Evolutionary conservation across 2,113 vertebrate species (phyloP).

Genomic region (Siniperca knerii): DNA sequence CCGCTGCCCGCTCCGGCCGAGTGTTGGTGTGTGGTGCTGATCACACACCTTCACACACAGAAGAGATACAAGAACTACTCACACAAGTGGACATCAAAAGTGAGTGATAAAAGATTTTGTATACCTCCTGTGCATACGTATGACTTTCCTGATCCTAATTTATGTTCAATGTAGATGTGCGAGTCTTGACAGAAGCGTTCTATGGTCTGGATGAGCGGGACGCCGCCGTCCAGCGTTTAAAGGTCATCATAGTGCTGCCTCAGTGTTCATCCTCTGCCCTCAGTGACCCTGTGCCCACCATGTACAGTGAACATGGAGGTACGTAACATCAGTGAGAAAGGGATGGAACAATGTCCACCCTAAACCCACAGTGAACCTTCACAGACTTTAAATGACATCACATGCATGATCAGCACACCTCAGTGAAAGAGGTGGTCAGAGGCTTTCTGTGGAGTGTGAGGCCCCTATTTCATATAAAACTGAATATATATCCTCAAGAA

Average conservation of each 20-base stretch:
- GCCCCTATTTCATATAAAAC: too few relatives aligned
- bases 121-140: not conserved
- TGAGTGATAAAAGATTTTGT: conserved; percentile 72
- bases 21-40: conserved; percentile 88
- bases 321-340: conserved; percentile 21
- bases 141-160: not conserved
- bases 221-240: conserved; percentile 82
- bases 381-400: not conserved
- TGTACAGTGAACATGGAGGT: conserved; percentile 91
- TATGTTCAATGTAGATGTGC: conserved; percentile 83
- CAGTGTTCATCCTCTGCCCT: conserved; percentile 89
- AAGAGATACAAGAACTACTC: conserved; percentile 83
- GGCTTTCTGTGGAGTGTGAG: not conserved
- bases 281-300: conserved; percentile 89
- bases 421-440: not conserved
- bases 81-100: conserved; percentile 88
- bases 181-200: conserved; percentile 86
- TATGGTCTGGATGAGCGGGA: conserved; percentile 82
- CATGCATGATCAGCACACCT: not conserved
- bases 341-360: not conserved
- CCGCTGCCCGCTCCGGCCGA: conserved; percentile 66
- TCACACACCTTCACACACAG: conserved; percentile 72
- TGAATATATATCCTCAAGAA: not conserved
- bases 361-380: not conserved
- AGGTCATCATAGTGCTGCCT: conserved; percentile 90